Conservation (phyloP, 2,113 vertebrate genomes). For the Rhinichthys klamathensis region DNA sequence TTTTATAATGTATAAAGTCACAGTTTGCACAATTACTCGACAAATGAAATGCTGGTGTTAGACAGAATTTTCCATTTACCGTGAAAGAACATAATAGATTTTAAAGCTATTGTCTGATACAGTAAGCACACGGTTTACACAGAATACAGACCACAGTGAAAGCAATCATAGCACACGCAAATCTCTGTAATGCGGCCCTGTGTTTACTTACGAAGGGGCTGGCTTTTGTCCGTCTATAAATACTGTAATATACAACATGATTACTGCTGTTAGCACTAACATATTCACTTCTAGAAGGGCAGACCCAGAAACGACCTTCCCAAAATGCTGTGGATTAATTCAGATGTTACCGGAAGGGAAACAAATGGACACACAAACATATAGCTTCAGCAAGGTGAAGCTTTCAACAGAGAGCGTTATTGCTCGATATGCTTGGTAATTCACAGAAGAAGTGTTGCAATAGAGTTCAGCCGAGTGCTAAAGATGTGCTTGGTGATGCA, state of each 20-base stretch:
- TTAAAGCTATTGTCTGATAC: slow-evolving; percentile 18
- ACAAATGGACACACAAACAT: not conserved
- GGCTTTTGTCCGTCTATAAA: not conserved
- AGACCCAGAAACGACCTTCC: not conserved
- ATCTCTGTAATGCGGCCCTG: not conserved
- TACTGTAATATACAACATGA: slow-evolving; percentile 12
- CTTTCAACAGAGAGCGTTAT: not conserved
- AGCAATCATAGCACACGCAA: not conserved
- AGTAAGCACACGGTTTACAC: slow-evolving; percentile 11
- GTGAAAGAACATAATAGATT: slow-evolving; percentile 1
- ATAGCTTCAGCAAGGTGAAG: not conserved
- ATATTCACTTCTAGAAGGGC: slow-evolving; percentile 1
- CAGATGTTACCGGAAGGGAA: not conserved
- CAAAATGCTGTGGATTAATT: not conserved
- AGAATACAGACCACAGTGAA: slow-evolving; percentile 26
- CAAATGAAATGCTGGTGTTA: slow-evolving; percentile 13
- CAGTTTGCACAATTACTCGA: not conserved
- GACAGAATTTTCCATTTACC: slow-evolving; percentile 15
- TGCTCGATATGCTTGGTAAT: too few species aligned
- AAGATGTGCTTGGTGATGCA: not conserved
- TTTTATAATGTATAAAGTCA: not conserved
- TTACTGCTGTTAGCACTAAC: slow-evolving; percentile 15
- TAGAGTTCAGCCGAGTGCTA: not conserved
- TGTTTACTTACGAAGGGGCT: not conserved
- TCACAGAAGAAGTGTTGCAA: not conserved